Conservation (phyloP, 2,113 vertebrate genomes). For the Oryzias woworae region DNA sequence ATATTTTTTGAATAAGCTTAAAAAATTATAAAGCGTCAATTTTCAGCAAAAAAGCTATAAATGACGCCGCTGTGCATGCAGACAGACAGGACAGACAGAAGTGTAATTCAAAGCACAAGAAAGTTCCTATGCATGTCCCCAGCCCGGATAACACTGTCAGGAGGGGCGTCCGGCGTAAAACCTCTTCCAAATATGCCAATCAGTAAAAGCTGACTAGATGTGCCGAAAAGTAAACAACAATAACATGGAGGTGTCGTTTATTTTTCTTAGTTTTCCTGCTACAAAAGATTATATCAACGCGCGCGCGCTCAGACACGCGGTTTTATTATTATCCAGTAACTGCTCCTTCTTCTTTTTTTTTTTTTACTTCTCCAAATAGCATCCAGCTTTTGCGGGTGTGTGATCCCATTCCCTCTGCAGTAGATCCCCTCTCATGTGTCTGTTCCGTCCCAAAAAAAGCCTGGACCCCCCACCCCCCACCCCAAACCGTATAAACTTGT, state of each 20-base stretch:
- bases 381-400: slow-evolving; percentile 19
- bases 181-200: no score
- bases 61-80: no score
- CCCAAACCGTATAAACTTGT: slow-evolving; percentile 8
- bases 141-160: no score
- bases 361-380: slow-evolving; percentile 63
- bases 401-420: slow-evolving; percentile 27
- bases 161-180: no score
- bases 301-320: slow-evolving; percentile 31
- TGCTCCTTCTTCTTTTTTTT: slow-evolving; percentile 8
- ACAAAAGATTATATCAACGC: slow-evolving; percentile 38
- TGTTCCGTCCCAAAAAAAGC: slow-evolving; percentile 42
- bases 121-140: no score
- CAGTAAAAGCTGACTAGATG: no score
- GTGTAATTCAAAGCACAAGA: no score
- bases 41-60: no score
- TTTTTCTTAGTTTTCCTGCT: slow-evolving; percentile 6
- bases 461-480: slow-evolving; percentile 9
- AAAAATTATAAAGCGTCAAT: no score
- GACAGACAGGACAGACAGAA: no score
- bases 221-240: slow-evolving; percentile 3
- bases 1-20: no score
- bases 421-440: slow-evolving; percentile 37
- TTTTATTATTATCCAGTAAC: slow-evolving; percentile 57
- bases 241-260: neutral